Evolutionary conservation across 2,797 vertebrate species (phyloP).

Genomic region (Cynodonichthys magdalenae): DNA sequence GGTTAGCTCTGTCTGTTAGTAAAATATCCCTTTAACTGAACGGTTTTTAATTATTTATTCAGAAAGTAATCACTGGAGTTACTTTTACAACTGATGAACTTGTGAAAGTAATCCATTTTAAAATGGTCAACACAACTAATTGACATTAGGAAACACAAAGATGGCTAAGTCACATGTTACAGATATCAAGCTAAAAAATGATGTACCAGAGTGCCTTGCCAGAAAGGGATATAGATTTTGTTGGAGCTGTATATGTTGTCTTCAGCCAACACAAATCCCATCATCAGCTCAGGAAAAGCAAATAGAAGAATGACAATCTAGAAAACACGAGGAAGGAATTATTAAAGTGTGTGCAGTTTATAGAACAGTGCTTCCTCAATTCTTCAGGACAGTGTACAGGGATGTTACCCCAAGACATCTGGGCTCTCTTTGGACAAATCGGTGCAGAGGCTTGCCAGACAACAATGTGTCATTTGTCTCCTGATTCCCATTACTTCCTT

Average conservation of each 20-base stretch:
- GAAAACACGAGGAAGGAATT: constrained; percentile 3
- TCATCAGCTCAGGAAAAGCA: constrained; percentile 67
- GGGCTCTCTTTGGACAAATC: constrained; percentile 62
- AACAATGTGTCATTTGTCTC: background rate
- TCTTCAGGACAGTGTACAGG: background rate
- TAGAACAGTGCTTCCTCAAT: background rate
- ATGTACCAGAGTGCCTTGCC: constrained; percentile 69
- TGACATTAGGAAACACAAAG: too few relatives aligned
- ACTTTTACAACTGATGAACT: too few relatives aligned
- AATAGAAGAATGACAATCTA: constrained; percentile 66
- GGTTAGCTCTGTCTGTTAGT: too few relatives aligned
- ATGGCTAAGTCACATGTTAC: too few relatives aligned
- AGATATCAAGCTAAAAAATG: too few relatives aligned
- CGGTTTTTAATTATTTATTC: too few relatives aligned
- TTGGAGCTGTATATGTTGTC: rapidly evolving
- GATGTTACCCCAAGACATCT: constrained; percentile 65
- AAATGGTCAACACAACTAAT: too few relatives aligned
- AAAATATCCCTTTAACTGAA: too few relatives aligned
- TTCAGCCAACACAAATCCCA: constrained; percentile 46
- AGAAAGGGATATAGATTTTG: constrained; percentile 51
- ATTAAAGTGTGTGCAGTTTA: background rate
- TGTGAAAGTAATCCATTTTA: too few relatives aligned
- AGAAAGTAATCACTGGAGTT: too few relatives aligned
- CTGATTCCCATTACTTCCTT: constrained; percentile 2
- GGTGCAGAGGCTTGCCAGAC: constrained; percentile 68